A percentile compares a stretch with the other conserved stretches of the same genome.
phyloP scores from a whole-genome alignment of 2,797 vertebrate species.

The Pyrocephalus nanus region DNA sequence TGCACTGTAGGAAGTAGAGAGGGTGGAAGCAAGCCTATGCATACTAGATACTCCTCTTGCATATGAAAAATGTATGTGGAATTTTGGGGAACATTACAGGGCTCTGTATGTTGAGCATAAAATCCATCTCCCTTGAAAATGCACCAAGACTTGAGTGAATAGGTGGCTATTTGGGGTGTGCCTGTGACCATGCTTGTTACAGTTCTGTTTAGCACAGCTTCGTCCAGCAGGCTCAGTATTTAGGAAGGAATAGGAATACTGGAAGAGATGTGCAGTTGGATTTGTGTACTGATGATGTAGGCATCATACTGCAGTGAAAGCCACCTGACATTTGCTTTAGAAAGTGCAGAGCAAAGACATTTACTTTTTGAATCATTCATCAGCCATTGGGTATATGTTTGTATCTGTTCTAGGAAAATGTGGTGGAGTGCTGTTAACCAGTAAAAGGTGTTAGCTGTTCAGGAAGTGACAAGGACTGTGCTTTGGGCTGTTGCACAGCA shows the following conservation, averaged over 20 bases:
- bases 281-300: background rate
- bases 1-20: background rate
- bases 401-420: background rate
- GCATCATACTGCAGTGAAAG: background rate
- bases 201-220: background rate
- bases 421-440: background rate
- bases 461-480: background rate
- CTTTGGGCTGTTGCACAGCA: background rate
- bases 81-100: background rate
- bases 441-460: background rate
- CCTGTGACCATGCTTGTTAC: background rate
- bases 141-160: background rate
- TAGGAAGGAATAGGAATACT: background rate
- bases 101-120: background rate
- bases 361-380: background rate
- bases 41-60: background rate
- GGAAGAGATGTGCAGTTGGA: background rate
- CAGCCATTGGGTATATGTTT: background rate
- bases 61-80: background rate
- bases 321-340: slow-evolving; percentile 40
- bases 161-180: background rate
- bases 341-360: background rate
- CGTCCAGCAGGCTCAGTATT: background rate
- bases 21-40: background rate
- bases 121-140: background rate